These are phyloP conservation scores for Trachythela sp. DNA, from an alignment of 64 coral and sea anemone species.

Conservation along the genomic window DNA sequence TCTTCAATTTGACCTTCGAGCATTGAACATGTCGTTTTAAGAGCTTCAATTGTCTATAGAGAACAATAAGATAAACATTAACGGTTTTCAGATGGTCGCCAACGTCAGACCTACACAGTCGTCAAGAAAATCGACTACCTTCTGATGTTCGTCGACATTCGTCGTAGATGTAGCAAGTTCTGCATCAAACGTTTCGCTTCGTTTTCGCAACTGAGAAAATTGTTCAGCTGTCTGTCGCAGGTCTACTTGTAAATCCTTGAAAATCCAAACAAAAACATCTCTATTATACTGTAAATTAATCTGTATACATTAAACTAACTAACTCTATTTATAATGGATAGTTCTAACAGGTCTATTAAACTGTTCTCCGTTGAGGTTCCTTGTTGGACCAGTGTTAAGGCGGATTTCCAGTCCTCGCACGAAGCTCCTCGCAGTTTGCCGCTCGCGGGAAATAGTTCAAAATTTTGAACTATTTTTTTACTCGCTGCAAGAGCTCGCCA, in stretches of 20 bases:
- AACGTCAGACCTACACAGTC: not conserved
- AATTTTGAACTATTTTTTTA: too few relatives aligned
- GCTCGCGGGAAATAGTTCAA: too few relatives aligned
- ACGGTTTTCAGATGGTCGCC: not conserved
- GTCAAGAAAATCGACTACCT: not conserved
- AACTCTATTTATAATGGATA: too few relatives aligned
- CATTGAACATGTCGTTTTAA: slow-evolving; percentile 96
- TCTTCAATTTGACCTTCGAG: slow-evolving; percentile 90
- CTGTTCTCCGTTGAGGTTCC: too few relatives aligned
- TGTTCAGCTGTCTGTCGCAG: not conserved
- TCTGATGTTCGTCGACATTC: not conserved
- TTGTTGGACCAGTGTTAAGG: too few relatives aligned
- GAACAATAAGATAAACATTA: not conserved
- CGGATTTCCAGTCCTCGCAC: too few relatives aligned
- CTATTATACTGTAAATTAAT: too few relatives aligned
- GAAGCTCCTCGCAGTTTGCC: too few relatives aligned
- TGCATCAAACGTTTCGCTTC: not conserved
- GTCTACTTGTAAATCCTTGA: not conserved
- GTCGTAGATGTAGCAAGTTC: not conserved
- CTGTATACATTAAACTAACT: too few relatives aligned
- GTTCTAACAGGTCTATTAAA: too few relatives aligned
- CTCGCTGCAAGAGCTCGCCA: too few relatives aligned
- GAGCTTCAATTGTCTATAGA: slow-evolving; percentile 75
- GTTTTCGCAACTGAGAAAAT: not conserved
- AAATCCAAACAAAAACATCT: not conserved